Evolutionary conservation across 2,113 vertebrate species (phyloP).

Genomic region (Poeciliopsis turrubarensis): DNA sequence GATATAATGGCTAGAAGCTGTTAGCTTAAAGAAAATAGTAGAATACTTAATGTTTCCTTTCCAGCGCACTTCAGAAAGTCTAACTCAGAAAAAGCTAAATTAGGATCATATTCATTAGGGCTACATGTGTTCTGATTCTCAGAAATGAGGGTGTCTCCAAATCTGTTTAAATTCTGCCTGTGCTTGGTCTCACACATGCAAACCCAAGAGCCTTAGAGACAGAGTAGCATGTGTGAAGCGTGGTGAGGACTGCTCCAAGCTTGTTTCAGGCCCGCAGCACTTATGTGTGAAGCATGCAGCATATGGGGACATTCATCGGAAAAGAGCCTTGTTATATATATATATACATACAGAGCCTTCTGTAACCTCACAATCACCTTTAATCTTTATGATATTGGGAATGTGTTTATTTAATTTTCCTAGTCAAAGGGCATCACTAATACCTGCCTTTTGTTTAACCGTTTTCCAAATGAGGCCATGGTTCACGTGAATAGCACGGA

Average conservation of each 20-base stretch:
- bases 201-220: slow-evolving; percentile 52
- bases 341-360: slow-evolving; percentile 34
- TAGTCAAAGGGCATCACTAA: background rate
- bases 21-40: slow-evolving; percentile 24
- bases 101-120: slow-evolving; percentile 2
- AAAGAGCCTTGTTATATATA: slow-evolving; percentile 57
- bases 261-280: slow-evolving; percentile 64
- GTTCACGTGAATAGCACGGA: background rate
- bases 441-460: background rate
- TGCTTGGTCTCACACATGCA: slow-evolving; percentile 49
- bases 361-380: slow-evolving; percentile 8
- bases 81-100: slow-evolving; percentile 5
- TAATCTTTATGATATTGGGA: slow-evolving; percentile 10
- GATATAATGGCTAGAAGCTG: slow-evolving; percentile 37
- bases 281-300: slow-evolving; percentile 72
- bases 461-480: background rate
- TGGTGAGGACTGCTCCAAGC: slow-evolving; percentile 60
- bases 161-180: slow-evolving; percentile 39
- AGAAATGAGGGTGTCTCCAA: slow-evolving; percentile 6
- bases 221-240: slow-evolving; percentile 43
- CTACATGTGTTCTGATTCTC: slow-evolving; percentile 1
- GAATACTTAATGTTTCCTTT: slow-evolving; percentile 7
- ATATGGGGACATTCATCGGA: slow-evolving; percentile 75
- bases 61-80: slow-evolving; percentile 6
- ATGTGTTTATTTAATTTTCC: background rate